Percentiles rank a stretch among this genome's conserved stretches.
These are phyloP conservation scores for Charina bottae DNA, from an alignment of 2,113 vertebrate species.

Conservation along the genomic window DNA sequence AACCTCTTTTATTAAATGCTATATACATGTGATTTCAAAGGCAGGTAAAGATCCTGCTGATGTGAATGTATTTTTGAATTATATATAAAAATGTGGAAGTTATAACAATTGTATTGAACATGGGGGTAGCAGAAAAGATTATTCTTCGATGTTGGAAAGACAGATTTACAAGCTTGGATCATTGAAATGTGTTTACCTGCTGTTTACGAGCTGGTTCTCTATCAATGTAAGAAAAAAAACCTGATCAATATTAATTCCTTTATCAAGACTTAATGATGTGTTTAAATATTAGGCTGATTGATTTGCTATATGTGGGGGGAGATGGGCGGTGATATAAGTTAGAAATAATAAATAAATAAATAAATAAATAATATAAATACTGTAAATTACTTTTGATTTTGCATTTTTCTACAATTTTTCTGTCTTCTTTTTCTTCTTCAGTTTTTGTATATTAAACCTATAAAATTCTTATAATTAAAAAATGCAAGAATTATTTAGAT, in stretches of 20 bases:
- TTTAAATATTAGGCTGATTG: neutral
- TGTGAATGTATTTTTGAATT: neutral
- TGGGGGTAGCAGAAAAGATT: neutral
- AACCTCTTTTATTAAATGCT: neutral
- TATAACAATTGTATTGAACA: neutral
- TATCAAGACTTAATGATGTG: neutral
- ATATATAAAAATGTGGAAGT: neutral
- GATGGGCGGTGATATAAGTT: too few relatives aligned
- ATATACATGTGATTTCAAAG: neutral
- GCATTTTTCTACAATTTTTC: neutral
- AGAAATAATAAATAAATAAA: too few relatives aligned
- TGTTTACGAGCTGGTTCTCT: neutral
- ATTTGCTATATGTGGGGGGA: too few relatives aligned
- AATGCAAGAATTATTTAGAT: neutral
- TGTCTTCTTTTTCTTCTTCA: neutral
- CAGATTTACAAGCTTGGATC: neutral
- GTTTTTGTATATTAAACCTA: neutral
- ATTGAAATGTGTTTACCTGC: neutral
- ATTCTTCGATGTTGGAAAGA: neutral
- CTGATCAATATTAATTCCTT: neutral
- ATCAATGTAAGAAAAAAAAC: neutral
- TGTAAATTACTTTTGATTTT: neutral
- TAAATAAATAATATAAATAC: too few relatives aligned
- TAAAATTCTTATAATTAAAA: neutral
- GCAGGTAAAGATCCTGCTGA: neutral